These are phyloP conservation scores for Nixonia krombeini DNA, from an alignment of 1,140 invertebrate species.

Conservation along the genomic window DNA sequence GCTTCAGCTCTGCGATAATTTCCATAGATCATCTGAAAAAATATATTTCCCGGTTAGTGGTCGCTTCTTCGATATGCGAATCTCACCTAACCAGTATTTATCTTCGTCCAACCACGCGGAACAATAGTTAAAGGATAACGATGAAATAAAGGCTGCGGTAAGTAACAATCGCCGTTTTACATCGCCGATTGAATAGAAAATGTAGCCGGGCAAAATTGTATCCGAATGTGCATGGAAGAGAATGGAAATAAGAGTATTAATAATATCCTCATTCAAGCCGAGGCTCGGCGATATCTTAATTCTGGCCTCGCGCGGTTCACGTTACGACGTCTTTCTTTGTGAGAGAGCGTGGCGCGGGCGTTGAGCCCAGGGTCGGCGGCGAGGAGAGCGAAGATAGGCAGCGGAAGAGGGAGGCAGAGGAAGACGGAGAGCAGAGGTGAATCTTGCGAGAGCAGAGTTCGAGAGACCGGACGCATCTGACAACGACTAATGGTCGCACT, in stretches of 20 bases:
- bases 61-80: too few species aligned
- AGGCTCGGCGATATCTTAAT: conserved; percentile 61
- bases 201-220: too few species aligned
- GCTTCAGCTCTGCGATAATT: too few species aligned
- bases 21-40: too few species aligned
- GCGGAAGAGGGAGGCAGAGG: conserved; percentile 18
- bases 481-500: conserved; percentile 60
- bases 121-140: too few species aligned
- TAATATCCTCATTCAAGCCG: conserved; percentile 48
- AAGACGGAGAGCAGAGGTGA: conserved; percentile 26
- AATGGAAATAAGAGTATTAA: conserved; percentile 44
- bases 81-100: too few species aligned
- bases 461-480: conserved; percentile 58
- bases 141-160: too few species aligned
- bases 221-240: not conserved
- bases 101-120: too few species aligned
- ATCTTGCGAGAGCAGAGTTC: conserved; percentile 47
- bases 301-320: conserved; percentile 49
- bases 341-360: conserved; percentile 16
- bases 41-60: too few species aligned
- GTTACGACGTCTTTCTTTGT: conserved; percentile 63
- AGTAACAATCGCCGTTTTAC: too few species aligned
- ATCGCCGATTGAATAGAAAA: too few species aligned
- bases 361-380: conserved; percentile 30
- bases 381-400: conserved; percentile 22